Percentiles rank a stretch among this genome's conserved stretches.
These are phyloP conservation scores for Pituophis catenifer DNA, from an alignment of 2,113 vertebrate species.

Conservation along the genomic window DNA sequence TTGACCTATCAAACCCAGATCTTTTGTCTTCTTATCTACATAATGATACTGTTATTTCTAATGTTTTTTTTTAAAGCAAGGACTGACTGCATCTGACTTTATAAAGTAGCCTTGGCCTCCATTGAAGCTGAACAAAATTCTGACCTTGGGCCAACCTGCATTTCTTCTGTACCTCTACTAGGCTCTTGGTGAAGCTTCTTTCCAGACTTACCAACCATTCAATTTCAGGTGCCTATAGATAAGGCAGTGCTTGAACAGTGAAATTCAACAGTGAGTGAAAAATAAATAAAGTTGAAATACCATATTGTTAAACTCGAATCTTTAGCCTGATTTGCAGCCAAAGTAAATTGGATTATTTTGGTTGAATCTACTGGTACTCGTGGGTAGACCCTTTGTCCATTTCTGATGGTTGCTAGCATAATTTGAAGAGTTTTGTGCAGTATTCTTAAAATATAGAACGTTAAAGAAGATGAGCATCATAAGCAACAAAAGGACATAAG, in stretches of 20 bases:
- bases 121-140: background rate
- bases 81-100: background rate
- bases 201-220: background rate
- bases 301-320: background rate
- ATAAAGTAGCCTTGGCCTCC: background rate
- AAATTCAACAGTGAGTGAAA: background rate
- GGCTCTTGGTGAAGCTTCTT: background rate
- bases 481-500: background rate
- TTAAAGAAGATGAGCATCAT: background rate
- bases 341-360: slow-evolving; percentile 9
- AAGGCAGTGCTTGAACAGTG: slow-evolving; percentile 25
- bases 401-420: background rate
- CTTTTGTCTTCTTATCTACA: background rate
- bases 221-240: background rate
- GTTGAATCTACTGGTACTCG: background rate
- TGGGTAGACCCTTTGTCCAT: background rate
- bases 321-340: slow-evolving; percentile 26
- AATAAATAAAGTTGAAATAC: background rate
- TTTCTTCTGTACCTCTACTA: background rate
- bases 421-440: background rate
- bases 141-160: background rate
- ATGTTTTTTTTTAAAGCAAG: background rate
- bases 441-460: background rate
- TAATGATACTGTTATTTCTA: background rate
- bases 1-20: background rate